These are phyloP conservation scores for Drosophila nigricruria DNA, from an alignment of 2,888 invertebrate species.

Conservation along the genomic window DNA sequence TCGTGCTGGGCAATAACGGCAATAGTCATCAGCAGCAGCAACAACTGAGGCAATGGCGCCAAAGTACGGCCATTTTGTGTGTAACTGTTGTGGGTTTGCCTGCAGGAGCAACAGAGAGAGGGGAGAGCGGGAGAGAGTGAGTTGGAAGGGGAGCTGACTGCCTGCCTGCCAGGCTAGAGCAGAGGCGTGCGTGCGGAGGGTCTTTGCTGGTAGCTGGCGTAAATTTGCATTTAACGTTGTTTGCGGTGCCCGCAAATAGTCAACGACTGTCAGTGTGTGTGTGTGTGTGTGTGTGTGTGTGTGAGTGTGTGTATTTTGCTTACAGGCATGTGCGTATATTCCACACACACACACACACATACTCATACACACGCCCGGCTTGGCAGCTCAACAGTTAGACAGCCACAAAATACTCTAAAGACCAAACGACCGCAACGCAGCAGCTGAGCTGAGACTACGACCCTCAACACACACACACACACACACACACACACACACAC, in stretches of 20 bases:
- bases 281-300: neutral
- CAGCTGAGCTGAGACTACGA: conserved; percentile 33
- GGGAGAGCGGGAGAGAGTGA: neutral
- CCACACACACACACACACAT: conserved; percentile 26
- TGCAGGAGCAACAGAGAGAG: neutral
- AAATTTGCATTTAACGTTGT: conserved; percentile 82
- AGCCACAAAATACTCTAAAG: conserved; percentile 74
- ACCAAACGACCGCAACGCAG: conserved; percentile 67
- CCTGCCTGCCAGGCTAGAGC: conserved; percentile 8
- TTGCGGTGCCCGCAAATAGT: conserved; percentile 80
- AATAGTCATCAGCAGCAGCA: conserved; percentile 66
- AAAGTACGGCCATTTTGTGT: conserved; percentile 80
- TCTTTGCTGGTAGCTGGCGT: conserved; percentile 54
- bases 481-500: conserved; percentile 25
- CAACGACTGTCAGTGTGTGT: conserved; percentile 45
- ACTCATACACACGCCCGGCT: conserved; percentile 17
- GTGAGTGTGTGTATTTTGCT: conserved; percentile 3
- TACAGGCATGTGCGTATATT: conserved; percentile 30
- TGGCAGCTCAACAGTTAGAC: conserved; percentile 72
- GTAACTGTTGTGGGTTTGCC: conserved; percentile 44
- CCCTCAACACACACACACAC: conserved; percentile 32
- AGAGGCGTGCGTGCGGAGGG: neutral
- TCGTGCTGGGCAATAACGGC: conserved; percentile 71
- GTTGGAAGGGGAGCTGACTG: neutral
- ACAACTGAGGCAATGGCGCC: conserved; percentile 73